Evolutionary conservation across 2,888 invertebrate species (phyloP), one percentile per base, ranked within the genome.

Genomic region (Drosophila borealis): DNA sequence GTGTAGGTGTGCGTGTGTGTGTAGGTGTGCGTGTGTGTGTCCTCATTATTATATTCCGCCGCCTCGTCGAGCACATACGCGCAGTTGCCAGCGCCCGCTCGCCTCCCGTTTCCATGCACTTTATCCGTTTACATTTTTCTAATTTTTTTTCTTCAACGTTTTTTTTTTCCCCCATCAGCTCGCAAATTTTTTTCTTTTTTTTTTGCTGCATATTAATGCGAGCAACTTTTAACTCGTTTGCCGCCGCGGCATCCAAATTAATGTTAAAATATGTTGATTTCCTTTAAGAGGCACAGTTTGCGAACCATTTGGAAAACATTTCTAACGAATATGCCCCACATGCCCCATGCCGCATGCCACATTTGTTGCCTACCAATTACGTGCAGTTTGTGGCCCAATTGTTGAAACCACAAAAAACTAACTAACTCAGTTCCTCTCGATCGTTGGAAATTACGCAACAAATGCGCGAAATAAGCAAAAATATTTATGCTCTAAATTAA

Each of bases 41-140:
- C 84, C 85, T 85, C 88, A 87, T 87, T 85, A 85, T 85, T 87
- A 85, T 85, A 84, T 85, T 84, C 87, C 85, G 61, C 69, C 72
- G 70, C 78, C 78, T 81, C 76, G 81, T 63, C 73, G 70, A 78
- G 70, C 82, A 85, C 72, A 80, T 65, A 73, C 76, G 61, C 60
- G 42, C 46, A 54, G 42, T 34, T 62, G 36, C 42, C 17, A 42
- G 46, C 50, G 17, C 9, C 46, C 19, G 13, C 36, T 13, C 17
- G 10, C 19, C 34, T 19, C 46, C 36, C 21, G 19, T 17, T 37
- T 49, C 44, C 19, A 44, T 48, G 48, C 63, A 64, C 48, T 68
- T 80, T 75, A 73, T 80, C 60, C 82, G 78, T 54, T 78, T 70
- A 74, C 68, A 74, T 68, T 81, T 78, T 63, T 61, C 46, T 41